Percentiles rank a stretch among this genome's conserved stretches.
Evolutionary conservation across 1,140 invertebrate species (phyloP).

Genomic region (Marisa cornuarietis): DNA sequence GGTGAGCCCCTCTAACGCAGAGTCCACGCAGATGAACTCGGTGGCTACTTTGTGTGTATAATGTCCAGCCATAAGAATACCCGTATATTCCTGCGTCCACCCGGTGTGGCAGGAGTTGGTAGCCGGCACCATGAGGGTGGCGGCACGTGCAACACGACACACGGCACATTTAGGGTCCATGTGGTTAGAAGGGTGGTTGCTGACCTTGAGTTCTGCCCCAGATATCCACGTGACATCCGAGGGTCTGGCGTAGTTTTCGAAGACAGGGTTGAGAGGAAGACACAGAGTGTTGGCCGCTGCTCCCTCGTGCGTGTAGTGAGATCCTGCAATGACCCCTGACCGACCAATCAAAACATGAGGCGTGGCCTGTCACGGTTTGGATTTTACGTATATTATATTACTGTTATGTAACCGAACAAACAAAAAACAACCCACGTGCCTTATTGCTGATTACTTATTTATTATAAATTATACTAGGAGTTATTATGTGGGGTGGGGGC

Average conservation of each 20-base stretch:
- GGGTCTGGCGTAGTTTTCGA: neutral
- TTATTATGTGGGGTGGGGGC: too few species aligned
- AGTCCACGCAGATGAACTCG: constrained; percentile 31
- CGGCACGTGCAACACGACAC: neutral
- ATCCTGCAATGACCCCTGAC: neutral
- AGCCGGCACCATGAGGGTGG: constrained; percentile 38
- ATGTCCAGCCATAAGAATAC: constrained; percentile 8
- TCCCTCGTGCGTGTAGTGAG: neutral
- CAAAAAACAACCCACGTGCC: too few species aligned
- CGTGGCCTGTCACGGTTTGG: too few species aligned
- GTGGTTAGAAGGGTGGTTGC: neutral
- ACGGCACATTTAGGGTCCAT: neutral
- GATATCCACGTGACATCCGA: neutral
- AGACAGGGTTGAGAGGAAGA: neutral
- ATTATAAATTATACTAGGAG: too few species aligned
- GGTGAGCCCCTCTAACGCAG: neutral
- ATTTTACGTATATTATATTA: too few species aligned
- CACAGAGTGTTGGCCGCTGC: neutral
- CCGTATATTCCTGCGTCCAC: constrained; percentile 35
- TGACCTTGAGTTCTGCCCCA: neutral
- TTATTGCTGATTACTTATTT: too few species aligned
- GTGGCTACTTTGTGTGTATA: constrained; percentile 7
- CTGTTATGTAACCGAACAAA: too few species aligned
- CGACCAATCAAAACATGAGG: too few species aligned
- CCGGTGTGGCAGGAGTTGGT: constrained; percentile 31